A percentile compares a stretch with the other conserved stretches of the same genome.
phyloP scores from a whole-genome alignment of 2,797 vertebrate species.

The Catharus ustulatus region DNA sequence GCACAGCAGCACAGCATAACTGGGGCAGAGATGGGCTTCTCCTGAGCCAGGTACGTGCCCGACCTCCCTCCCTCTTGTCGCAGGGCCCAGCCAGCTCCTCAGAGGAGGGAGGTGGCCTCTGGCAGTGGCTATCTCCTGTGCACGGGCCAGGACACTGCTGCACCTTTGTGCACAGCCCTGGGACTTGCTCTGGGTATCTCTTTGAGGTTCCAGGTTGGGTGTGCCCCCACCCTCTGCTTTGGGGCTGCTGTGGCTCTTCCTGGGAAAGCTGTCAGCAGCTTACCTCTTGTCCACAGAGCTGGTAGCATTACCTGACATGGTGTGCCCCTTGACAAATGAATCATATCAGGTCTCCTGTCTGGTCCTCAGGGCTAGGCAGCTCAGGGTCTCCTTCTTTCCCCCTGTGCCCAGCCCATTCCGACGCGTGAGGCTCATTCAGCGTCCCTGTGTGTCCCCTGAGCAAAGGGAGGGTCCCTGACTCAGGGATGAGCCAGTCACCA shows the following conservation, averaged over 20 bases:
- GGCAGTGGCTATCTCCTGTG: fast-evolving
- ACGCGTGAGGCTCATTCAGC: fast-evolving
- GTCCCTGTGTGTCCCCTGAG: fast-evolving
- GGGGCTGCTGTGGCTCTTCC: neutral
- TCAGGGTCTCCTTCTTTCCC: neutral
- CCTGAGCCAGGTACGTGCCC: conserved; percentile 56
- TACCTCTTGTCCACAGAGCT: neutral
- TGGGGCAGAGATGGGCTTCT: conserved; percentile 30
- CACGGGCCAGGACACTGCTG: neutral
- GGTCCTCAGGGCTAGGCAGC: neutral
- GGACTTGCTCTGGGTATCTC: neutral
- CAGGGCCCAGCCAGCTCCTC: neutral
- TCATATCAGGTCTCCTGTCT: neutral
- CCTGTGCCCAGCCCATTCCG: fast-evolving
- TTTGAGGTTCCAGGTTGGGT: neutral
- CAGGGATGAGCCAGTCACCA: neutral
- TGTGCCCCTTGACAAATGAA: fast-evolving
- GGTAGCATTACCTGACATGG: neutral
- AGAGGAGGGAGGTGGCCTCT: neutral
- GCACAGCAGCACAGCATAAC: neutral
- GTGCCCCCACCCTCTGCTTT: neutral
- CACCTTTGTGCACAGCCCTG: fast-evolving
- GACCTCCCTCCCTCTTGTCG: neutral
- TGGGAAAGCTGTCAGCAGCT: neutral
- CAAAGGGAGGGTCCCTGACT: neutral